Percentiles rank a stretch among this genome's conserved stretches.
Evolutionary conservation across 23 tunicate genomes (phyloP).

Genomic region (Halocynthia aurantium): DNA sequence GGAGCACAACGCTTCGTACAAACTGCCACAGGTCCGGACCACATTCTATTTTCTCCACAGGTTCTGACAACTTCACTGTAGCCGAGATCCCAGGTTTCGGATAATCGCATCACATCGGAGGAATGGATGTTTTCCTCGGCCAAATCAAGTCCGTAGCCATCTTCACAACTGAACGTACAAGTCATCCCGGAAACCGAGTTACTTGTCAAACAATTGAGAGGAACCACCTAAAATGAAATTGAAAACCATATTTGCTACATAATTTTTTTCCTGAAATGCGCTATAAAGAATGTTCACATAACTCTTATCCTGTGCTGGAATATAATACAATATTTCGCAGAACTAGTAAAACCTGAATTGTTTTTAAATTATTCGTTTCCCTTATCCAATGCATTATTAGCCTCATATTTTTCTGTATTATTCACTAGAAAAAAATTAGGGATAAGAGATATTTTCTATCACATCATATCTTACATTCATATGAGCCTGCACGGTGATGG

Average conservation of each 20-base stretch:
- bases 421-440: no score
- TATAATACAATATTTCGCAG: background rate
- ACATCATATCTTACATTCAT: background rate
- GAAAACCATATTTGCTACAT: no score
- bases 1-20: slow-evolving; percentile 17
- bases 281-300: background rate
- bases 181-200: background rate
- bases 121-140: background rate
- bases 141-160: slow-evolving; percentile 10
- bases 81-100: no score
- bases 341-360: no score
- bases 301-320: background rate
- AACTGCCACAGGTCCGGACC: slow-evolving; percentile 8
- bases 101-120: no score
- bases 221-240: background rate
- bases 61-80: background rate
- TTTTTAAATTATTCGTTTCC: no score
- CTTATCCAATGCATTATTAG: no score
- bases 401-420: no score
- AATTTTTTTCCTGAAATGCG: background rate
- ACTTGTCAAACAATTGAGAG: background rate
- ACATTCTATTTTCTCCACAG: slow-evolving; percentile 3
- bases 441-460: no score
- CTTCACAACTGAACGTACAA: slow-evolving; percentile 20
- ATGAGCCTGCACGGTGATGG: background rate